Evolutionary conservation across 35 echinoderm and acorn worm genomes (phyloP).

Genomic region (Ophiothrix spiculata): DNA sequence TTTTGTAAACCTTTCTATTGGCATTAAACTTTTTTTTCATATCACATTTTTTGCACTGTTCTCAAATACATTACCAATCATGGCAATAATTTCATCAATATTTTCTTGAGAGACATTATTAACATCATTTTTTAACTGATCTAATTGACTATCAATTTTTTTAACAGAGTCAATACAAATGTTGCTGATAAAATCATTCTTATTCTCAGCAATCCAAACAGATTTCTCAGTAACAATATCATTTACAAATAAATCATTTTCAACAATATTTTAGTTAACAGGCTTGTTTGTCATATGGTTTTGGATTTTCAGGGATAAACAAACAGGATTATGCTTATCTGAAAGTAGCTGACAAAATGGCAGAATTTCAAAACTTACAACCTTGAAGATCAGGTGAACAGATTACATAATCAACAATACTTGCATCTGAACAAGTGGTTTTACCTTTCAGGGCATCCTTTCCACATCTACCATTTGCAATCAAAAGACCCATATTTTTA

Average conservation of each 20-base stretch:
- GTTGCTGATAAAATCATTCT: neutral
- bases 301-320: neutral
- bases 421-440: neutral
- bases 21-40: neutral
- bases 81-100: neutral
- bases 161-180: neutral
- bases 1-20: neutral
- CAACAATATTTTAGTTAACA: neutral
- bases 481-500: neutral
- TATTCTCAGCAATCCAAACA: neutral
- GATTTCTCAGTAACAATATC: neutral
- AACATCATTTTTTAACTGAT: neutral
- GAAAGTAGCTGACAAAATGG: neutral
- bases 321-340: neutral
- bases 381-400: neutral
- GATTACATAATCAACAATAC: neutral
- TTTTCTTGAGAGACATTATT: neutral
- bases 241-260: neutral
- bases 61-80: neutral
- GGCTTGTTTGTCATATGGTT: neutral
- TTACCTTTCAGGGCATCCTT: neutral
- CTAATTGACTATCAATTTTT: neutral
- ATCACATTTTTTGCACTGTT: neutral
- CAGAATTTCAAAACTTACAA: neutral
- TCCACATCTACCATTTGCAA: neutral